These are phyloP conservation scores for Coregonus clupeaformis DNA, from an alignment of 2,113 vertebrate genomes.

Conservation along the genomic window DNA sequence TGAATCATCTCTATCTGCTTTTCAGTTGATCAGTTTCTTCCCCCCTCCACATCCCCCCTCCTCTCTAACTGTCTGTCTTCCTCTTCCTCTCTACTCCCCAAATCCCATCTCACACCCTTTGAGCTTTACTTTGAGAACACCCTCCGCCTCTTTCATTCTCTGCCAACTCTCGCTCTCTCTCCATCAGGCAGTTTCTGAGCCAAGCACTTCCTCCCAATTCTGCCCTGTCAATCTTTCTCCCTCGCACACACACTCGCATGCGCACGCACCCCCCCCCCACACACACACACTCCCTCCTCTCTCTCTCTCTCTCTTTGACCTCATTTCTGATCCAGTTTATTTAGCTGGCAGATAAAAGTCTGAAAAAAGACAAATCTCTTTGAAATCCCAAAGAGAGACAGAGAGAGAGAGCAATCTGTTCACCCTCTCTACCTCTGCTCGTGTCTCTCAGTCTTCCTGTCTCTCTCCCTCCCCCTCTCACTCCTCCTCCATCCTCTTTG, in stretches of 20 bases:
- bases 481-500: neutral
- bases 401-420: conserved; percentile 31
- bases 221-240: conserved; percentile 5
- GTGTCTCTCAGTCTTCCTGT: conserved; percentile 4
- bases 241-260: neutral
- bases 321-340: conserved; percentile 57
- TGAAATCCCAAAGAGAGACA: conserved; percentile 50
- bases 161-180: conserved; percentile 25
- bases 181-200: conserved; percentile 14
- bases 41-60: conserved; percentile 6
- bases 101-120: neutral
- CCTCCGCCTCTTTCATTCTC: conserved; percentile 1
- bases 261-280: neutral
- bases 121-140: conserved; percentile 14
- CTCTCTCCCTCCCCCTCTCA: conserved; percentile 14
- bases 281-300: neutral
- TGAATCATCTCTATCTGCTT: conserved; percentile 11
- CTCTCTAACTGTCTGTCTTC: conserved; percentile 7
- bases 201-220: conserved; percentile 20
- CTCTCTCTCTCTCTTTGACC: conserved; percentile 57
- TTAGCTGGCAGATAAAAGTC: conserved; percentile 35
- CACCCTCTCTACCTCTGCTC: neutral
- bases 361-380: conserved; percentile 51
- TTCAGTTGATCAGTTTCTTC: conserved; percentile 34
- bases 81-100: neutral